Evolutionary conservation across 2,888 invertebrate genomes (phyloP), one percentile per base, ranked within the genome.

Genomic region (Nomada ferruginata): DNA sequence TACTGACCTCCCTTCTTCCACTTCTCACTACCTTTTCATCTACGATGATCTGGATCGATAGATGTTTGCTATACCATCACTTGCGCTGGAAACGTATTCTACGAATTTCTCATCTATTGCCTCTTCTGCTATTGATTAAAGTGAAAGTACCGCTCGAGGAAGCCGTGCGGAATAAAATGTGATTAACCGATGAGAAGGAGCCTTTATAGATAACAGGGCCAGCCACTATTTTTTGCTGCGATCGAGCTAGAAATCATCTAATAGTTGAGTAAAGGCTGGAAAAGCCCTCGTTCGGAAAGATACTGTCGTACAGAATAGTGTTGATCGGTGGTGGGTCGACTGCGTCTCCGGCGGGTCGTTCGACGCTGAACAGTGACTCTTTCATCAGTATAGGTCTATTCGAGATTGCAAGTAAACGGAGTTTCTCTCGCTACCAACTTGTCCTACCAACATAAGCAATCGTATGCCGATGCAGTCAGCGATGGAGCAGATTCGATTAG

Each of bases 361-460:
- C 64, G 79, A 83, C 64, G 77, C 75, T 86, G 36, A 81, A 79
- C 83, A 73, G 73, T 86, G 85, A 85, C 83, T 85, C 79, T 61
- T 80, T 79, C 78, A 3, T 59, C 50, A 1, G 36, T 36, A 36
- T 70, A 15, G 44, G 53, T 42, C 60, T 74, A 75, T 77, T 75
- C 78, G 53, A 72, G 76, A 78, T 87, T 84, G 78, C 83, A 86
- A 74, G 85, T 70, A 87, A 86, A 86, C 75, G 79, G 57, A 66
- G 87, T 82, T 82, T 63, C 65, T 76, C 75, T 73, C 65, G 13
- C 85, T 64, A 52, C 50, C n/a, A 66, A 68, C 64, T 26, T 26
- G 26, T 26, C 26, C 85, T 64, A 52, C 50, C 20, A 66, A 68
- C 64, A 52, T 60, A 71, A 83, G 82, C 73, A 74, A 83, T 44